These are phyloP conservation scores for Chrysopa pallens DNA, from an alignment of 1,140 invertebrate genomes.

Conservation along the genomic window DNA sequence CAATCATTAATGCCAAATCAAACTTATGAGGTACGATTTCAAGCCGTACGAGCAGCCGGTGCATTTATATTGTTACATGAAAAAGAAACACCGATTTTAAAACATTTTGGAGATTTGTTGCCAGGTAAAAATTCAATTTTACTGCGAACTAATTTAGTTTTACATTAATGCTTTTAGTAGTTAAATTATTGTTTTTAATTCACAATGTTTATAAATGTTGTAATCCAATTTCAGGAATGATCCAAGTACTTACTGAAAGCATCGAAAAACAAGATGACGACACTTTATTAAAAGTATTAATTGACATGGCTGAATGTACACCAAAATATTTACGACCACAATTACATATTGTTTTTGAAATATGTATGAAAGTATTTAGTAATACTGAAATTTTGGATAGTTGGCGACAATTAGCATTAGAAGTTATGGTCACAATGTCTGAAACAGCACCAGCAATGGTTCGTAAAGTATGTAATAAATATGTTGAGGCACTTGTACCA, in stretches of 20 bases:
- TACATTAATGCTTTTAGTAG: no score
- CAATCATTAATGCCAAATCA: constrained; percentile 54
- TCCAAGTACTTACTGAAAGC: constrained; percentile 56
- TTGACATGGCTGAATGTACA: constrained; percentile 82
- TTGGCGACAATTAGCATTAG: constrained; percentile 80
- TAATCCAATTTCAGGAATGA: constrained; percentile 14
- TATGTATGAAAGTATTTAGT: constrained; percentile 72
- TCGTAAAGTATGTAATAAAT: constrained; percentile 68
- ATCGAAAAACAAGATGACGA: constrained; percentile 79
- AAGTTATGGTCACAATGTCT: constrained; percentile 84
- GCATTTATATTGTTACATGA: constrained; percentile 83
- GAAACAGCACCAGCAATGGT: constrained; percentile 94
- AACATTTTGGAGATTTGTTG: constrained; percentile 72
- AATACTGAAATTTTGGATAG: constrained; percentile 60
- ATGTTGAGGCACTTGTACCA: constrained; percentile 60
- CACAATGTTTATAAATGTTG: no score
- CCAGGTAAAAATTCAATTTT: constrained; percentile 33
- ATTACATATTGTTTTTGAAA: constrained; percentile 68
- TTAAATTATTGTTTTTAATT: no score
- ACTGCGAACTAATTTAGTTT: no score
- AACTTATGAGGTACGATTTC: constrained; percentile 54
- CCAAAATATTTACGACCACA: constrained; percentile 85
- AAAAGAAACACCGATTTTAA: constrained; percentile 72
- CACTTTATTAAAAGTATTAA: constrained; percentile 72
- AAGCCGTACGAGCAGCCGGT: constrained; percentile 68